phyloP scores from a whole-genome alignment of 2,888 invertebrate genomes.

The Caenorhabditis wallacei region DNA sequence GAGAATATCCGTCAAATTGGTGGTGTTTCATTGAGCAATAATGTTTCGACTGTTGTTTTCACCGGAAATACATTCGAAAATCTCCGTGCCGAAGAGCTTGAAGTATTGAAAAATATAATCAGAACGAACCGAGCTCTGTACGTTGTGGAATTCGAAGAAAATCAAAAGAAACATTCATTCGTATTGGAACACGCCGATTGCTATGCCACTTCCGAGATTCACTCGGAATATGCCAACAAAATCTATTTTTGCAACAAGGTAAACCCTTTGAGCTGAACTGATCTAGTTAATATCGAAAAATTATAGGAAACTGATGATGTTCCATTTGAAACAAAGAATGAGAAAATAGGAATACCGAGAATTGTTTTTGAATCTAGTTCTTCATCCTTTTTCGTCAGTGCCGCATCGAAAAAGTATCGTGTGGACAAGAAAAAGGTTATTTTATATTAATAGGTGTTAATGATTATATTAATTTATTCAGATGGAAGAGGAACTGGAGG shows the following conservation, averaged over 20 bases:
- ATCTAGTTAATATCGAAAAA: background rate
- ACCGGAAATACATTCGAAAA: constrained; percentile 57
- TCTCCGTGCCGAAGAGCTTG: constrained; percentile 69
- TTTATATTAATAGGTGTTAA: no score
- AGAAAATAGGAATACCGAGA: background rate
- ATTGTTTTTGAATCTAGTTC: background rate
- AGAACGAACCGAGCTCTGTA: constrained; percentile 64
- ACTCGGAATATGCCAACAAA: constrained; percentile 41
- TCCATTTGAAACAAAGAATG: constrained; percentile 11
- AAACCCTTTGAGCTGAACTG: background rate
- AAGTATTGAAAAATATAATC: constrained; percentile 63
- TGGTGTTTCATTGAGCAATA: constrained; percentile 14
- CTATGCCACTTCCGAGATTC: constrained; percentile 66
- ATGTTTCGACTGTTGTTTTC: constrained; percentile 65
- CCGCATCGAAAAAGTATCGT: constrained; percentile 58
- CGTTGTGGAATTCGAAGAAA: constrained; percentile 72
- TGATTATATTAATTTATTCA: constrained; percentile 11
- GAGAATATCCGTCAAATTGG: constrained; percentile 10
- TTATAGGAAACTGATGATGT: constrained; percentile 15
- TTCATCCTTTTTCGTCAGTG: constrained; percentile 51
- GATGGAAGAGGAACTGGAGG: constrained; percentile 65
- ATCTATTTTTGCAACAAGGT: constrained; percentile 67
- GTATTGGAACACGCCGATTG: constrained; percentile 60
- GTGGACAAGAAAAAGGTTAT: constrained; percentile 62
- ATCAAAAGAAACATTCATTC: constrained; percentile 51